These are phyloP conservation scores for Galerucella calmariensis DNA, from an alignment of 2,888 invertebrate genomes.

Conservation along the genomic window DNA sequence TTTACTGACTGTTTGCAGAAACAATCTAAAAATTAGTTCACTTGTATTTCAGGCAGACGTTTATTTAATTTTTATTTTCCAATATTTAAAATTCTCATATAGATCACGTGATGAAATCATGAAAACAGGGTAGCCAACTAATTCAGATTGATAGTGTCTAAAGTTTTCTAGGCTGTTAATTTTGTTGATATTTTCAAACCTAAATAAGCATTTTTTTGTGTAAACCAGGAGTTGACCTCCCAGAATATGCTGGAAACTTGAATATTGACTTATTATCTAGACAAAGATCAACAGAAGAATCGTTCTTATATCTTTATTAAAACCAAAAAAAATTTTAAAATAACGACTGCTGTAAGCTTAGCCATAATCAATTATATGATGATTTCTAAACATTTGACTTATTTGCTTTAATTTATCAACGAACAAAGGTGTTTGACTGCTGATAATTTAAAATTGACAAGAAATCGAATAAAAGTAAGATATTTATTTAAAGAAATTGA, in stretches of 20 bases:
- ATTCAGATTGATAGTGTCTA: neutral
- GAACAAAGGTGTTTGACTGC: neutral
- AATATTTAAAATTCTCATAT: neutral
- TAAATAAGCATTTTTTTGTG: too few relatives aligned
- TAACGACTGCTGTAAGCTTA: neutral
- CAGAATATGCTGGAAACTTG: too few relatives aligned
- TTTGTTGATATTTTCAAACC: too few relatives aligned
- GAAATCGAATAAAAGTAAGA: neutral
- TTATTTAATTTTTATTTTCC: neutral
- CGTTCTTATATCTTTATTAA: neutral
- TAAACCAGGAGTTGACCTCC: too few relatives aligned
- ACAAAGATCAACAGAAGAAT: neutral
- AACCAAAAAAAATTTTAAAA: neutral
- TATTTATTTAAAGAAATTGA: conserved; percentile 1
- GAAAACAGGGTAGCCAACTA: neutral
- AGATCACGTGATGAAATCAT: neutral
- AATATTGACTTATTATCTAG: too few relatives aligned
- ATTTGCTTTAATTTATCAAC: neutral
- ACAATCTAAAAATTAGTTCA: too few relatives aligned
- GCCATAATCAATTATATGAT: neutral
- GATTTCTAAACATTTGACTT: neutral
- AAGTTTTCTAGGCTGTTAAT: neutral
- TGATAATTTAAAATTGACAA: neutral
- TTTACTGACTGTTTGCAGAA: too few relatives aligned
- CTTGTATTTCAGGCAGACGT: too few relatives aligned